phyloP scores from a whole-genome alignment of 2,113 vertebrate genomes.

The Notiomystis cincta region DNA sequence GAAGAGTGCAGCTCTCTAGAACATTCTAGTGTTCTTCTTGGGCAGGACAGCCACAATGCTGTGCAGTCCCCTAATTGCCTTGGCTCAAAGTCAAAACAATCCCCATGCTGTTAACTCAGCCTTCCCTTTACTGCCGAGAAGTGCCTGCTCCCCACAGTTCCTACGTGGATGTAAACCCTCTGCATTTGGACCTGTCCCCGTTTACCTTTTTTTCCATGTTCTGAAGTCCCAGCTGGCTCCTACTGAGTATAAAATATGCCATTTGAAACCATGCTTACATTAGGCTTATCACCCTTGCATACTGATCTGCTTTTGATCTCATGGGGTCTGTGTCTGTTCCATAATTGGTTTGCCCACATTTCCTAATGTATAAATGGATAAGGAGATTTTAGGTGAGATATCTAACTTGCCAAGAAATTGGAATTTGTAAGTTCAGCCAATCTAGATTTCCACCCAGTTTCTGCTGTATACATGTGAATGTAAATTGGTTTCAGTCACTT shows the following conservation, averaged over 20 bases:
- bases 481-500: constrained; percentile 30
- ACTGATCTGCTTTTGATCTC: constrained; percentile 18
- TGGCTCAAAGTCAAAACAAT: not conserved
- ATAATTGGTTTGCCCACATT: constrained; percentile 34
- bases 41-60: not conserved
- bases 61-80: not conserved
- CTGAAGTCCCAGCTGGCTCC: not conserved
- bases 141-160: not conserved
- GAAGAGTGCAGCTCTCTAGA: not conserved
- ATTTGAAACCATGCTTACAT: constrained; percentile 34
- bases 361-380: constrained; percentile 59
- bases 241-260: constrained; percentile 26
- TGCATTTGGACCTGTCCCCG: not conserved
- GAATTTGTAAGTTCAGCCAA: constrained; percentile 39
- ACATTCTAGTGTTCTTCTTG: not conserved
- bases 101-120: not conserved
- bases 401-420: constrained; percentile 49
- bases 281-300: constrained; percentile 43
- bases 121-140: not conserved
- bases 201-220: not conserved
- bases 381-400: constrained; percentile 52
- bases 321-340: not conserved
- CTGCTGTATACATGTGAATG: not conserved
- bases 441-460: constrained; percentile 50
- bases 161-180: not conserved